Evolutionary conservation across 2,888 invertebrate genomes (phyloP), one percentile per base, ranked within the genome.

Genomic region (Caenorhabditis wallacei): DNA sequence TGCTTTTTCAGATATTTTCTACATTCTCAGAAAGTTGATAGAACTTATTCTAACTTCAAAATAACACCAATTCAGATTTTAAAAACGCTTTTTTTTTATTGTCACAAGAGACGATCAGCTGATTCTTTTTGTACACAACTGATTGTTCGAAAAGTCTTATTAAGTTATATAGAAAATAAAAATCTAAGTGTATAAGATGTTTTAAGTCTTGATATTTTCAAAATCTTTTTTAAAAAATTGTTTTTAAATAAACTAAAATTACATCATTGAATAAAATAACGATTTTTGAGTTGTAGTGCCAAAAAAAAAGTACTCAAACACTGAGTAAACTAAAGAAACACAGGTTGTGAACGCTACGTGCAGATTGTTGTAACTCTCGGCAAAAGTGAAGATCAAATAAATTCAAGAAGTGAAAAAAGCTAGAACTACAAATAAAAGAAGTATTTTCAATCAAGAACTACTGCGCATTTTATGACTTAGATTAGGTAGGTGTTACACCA

Each of bases 271-370:
- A 48, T 40, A 46, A 59, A 13, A 57, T 13, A 18, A 35, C 16
- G 43, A 18, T 63, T 63, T 46, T 63, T 24, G 43, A 64, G 46
- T 13, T 35, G 30, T 48, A 48, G 48, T 63, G 43, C 43, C 46
- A 63, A 63, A n/a, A 4, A 61, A 46, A 63, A 51, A 53, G 66
- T 66, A 66, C 53, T 66, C 66, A 66, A 53, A 66, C 51, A 51
- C 26, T 35, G 53, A 26, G 51, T 66, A 59, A 57, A 70, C 69
- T 56, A 46, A 24, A 13, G 24, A 75, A 66, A 57, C 57, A 35
- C 57, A 46, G 18, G 53, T 76, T 18, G 40, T n/a, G 64, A 74
- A 75, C 74, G 53, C 48, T 75, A 69, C 69, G 78, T 69, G 78
- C 69, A 69, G 30, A 46, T 78, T 53, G 20, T 69, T 43, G 68